Conservation (phyloP, 2,888 invertebrate genomes). For the Catocala sponsa region DNA sequence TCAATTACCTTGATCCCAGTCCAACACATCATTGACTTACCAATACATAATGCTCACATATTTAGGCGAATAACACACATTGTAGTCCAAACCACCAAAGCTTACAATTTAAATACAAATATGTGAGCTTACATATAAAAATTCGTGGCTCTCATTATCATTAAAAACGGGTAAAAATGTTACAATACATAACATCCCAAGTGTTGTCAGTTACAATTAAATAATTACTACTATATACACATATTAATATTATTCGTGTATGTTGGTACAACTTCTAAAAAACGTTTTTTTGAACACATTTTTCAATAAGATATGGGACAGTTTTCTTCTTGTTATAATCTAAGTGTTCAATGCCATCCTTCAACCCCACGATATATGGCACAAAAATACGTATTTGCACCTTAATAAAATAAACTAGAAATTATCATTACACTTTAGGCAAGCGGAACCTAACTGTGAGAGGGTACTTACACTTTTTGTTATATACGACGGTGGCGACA, state of each 20-base stretch:
- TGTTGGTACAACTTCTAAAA: constrained; percentile 81
- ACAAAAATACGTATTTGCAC: constrained; percentile 66
- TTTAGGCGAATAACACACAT: constrained; percentile 10
- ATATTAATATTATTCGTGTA: constrained; percentile 68
- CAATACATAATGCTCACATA: constrained; percentile 50
- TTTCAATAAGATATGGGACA: constrained; percentile 84
- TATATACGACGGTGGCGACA: constrained; percentile 27
- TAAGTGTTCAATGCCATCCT: constrained; percentile 60
- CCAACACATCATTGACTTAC: constrained; percentile 26
- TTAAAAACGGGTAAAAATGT: constrained; percentile 58
- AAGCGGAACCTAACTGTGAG: constrained; percentile 60
- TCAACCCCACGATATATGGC: constrained; percentile 66
- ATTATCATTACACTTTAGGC: constrained; percentile 53
- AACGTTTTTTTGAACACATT: constrained; percentile 82
- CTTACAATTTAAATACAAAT: constrained; percentile 39
- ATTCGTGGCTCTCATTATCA: constrained; percentile 47
- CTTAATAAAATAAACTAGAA: constrained; percentile 47
- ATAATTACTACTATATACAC: constrained; percentile 72
- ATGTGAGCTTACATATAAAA: constrained; percentile 53
- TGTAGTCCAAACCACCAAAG: constrained; percentile 26
- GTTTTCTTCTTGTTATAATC: constrained; percentile 56
- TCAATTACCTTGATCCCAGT: constrained; percentile 17
- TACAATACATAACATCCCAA: constrained; percentile 57
- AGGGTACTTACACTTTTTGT: constrained; percentile 22
- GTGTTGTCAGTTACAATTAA: constrained; percentile 56